Percentiles rank a stretch among this genome's conserved stretches.
These are phyloP conservation scores for Heliocidaris erythrogramma DNA, from an alignment of 35 echinoderm and acorn worm species.

Conservation along the genomic window DNA sequence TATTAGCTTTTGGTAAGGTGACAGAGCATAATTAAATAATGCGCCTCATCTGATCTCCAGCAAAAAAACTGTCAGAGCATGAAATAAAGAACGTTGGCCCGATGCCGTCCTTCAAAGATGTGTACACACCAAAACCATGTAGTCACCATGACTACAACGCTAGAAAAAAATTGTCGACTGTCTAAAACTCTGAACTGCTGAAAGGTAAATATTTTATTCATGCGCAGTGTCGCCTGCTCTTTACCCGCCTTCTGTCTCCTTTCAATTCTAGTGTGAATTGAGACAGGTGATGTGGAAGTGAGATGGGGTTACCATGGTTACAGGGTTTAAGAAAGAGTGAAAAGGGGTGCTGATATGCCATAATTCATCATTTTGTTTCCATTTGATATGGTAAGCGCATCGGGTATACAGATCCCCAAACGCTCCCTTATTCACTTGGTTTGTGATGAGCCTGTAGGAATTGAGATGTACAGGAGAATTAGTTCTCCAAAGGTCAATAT, in stretches of 20 bases:
- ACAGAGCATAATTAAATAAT: too few species aligned
- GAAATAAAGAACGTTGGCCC: not conserved
- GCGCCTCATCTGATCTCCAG: too few species aligned
- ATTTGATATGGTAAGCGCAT: not conserved
- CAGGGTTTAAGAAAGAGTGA: not conserved
- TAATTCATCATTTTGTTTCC: not conserved
- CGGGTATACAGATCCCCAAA: not conserved
- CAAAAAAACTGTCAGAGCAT: too few species aligned
- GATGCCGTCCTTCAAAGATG: not conserved
- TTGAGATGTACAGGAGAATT: not conserved
- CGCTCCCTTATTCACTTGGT: not conserved
- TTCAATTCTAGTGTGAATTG: not conserved
- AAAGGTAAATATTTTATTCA: not conserved
- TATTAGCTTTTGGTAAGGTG: too few species aligned
- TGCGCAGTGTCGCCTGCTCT: not conserved
- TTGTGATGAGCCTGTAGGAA: not conserved
- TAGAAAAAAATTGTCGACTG: not conserved
- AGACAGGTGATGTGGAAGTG: not conserved
- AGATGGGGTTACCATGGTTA: not conserved
- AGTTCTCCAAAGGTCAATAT: not conserved
- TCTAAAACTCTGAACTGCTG: not conserved
- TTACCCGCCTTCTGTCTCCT: not conserved
- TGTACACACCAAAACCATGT: not conserved
- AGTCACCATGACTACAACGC: not conserved
- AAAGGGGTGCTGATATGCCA: not conserved